Conservation (phyloP, 2,113 vertebrate species). For the Platichthys flesus region DNA sequence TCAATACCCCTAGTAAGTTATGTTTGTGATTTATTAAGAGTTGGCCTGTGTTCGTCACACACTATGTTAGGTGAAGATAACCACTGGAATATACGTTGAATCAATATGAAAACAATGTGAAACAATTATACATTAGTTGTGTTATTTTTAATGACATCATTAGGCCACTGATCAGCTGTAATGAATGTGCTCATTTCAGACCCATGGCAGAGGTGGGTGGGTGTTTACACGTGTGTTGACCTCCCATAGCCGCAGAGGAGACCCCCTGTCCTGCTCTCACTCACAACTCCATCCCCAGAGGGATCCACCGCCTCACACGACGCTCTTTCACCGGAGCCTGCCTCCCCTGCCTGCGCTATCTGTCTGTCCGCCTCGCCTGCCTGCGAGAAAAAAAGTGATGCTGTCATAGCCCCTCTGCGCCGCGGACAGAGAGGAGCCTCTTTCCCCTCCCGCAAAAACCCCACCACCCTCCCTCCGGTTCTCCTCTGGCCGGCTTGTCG, state of each 20-base stretch:
- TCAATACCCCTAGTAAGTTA: slow-evolving; percentile 61
- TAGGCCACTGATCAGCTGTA: too few relatives aligned
- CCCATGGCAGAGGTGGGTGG: not conserved
- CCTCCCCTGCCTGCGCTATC: slow-evolving; percentile 27
- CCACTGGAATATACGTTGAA: too few relatives aligned
- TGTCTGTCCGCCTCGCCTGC: slow-evolving; percentile 39
- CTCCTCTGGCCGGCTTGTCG: slow-evolving; percentile 67
- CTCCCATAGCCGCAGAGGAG: slow-evolving; percentile 47
- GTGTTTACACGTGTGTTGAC: slow-evolving; percentile 30
- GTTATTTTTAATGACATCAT: too few relatives aligned
- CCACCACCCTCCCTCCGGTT: slow-evolving; percentile 43
- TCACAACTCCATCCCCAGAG: slow-evolving; percentile 30
- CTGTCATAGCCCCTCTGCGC: slow-evolving; percentile 83
- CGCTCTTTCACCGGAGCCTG: slow-evolving; percentile 52
- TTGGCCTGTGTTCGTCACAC: slow-evolving; percentile 4
- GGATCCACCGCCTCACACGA: not conserved
- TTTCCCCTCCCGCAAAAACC: slow-evolving; percentile 44
- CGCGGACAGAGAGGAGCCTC: slow-evolving; percentile 66
- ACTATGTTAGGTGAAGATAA: not conserved
- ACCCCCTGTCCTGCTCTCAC: slow-evolving; percentile 50
- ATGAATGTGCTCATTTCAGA: not conserved
- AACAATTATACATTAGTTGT: too few relatives aligned
- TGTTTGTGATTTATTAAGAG: slow-evolving; percentile 60
- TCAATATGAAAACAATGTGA: too few relatives aligned
- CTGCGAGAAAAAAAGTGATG: slow-evolving; percentile 71